Evolutionary conservation across 2,113 vertebrate genomes (phyloP), one percentile per base, ranked within the genome.

Genomic region (Poecile atricapillus): DNA sequence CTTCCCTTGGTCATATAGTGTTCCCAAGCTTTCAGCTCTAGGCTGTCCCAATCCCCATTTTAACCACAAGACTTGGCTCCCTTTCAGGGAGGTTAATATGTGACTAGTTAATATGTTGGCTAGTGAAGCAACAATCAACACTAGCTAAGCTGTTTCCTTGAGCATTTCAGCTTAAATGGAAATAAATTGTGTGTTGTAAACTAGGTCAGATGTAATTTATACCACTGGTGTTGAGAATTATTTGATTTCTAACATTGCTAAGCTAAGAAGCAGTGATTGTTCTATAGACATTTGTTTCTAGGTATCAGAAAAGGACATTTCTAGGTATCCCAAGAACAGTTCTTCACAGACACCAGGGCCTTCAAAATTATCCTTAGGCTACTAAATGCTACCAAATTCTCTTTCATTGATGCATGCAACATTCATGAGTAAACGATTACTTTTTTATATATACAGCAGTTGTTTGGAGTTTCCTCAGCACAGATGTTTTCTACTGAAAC

Each of bases 181-280:
- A 92, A 77, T 73, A 84, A 75, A 77, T 79, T 60, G 60, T 62
- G 65, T 74, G 59, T 70, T 58, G 46, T 75, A 93, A 89, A 60
- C 28, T 89, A 88, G 59, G 64, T 74, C 56, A 93, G 69, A 47
- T 75, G 27, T 91, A 97, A 96, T 89, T 97, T 94, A 96, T 60
- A 88, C 15, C 31, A 59, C 50, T 89, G 70, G 41, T 4, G 2
- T 94, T 82, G 82, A 95, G 52, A 94, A 33, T n/a, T 18, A 56
- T 65, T 87, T 92, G 50, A 94, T 95, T 97, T 94, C 81, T 95
- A 90, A 75, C 16, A 31, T 23, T 89, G 58, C 73, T 95, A 93
- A 82, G 60, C 63, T 97, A 90, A 81, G 63, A 82, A 67, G 60
- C 28, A 78, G 62, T 31, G 79, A 68, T 69, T 95, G 49, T 80